Percentiles rank a stretch among this genome's conserved stretches.
These are phyloP conservation scores for Lepisosteus oculatus DNA, from an alignment of 2,113 vertebrate species.

Conservation along the genomic window DNA sequence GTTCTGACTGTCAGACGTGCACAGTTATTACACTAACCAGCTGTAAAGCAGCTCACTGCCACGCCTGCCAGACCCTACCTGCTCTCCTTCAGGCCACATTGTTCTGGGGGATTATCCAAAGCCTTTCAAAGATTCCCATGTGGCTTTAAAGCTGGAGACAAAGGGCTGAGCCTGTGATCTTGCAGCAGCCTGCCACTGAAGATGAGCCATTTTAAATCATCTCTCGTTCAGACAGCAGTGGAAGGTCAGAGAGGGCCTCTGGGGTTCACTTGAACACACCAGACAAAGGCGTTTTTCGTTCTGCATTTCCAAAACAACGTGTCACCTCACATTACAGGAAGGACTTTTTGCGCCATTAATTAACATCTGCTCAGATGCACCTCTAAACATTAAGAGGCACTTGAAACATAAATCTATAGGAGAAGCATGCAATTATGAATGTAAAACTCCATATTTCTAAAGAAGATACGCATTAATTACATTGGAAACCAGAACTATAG, in stretches of 20 bases:
- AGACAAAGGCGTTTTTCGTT: neutral
- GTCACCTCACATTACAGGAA: neutral
- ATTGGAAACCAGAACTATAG: no score
- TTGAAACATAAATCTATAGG: no score
- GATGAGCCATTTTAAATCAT: neutral
- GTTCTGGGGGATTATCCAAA: no score
- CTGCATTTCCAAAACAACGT: neutral
- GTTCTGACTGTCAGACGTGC: no score
- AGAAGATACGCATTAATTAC: no score
- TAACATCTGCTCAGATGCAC: no score
- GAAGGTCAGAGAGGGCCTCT: neutral
- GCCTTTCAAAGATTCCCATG: no score
- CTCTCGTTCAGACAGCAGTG: neutral
- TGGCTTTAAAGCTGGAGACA: neutral
- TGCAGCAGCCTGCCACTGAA: neutral
- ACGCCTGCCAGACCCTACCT: neutral
- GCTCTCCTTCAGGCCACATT: neutral
- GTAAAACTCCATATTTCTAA: no score
- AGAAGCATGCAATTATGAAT: no score
- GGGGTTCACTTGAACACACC: neutral
- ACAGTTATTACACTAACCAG: no score
- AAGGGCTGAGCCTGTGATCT: neutral
- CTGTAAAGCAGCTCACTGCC: neutral
- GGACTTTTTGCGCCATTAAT: no score
- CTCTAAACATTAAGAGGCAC: no score